Evolutionary conservation across 2,113 vertebrate species (phyloP).

Genomic region (Dolichallabes microphthalmus): DNA sequence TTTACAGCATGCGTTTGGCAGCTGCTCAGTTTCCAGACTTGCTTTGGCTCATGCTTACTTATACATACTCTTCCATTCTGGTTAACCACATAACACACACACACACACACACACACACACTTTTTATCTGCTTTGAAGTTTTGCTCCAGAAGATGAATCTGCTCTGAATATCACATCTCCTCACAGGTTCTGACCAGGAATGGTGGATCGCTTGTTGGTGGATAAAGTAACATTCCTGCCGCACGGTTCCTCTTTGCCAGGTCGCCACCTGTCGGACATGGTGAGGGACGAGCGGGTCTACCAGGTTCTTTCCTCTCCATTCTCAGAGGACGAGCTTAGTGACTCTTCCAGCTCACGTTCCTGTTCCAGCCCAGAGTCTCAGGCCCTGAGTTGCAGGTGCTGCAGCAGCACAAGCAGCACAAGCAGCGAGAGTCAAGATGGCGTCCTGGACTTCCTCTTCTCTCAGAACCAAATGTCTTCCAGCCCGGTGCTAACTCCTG

Average conservation of each 20-base stretch:
- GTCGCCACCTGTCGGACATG: constrained; percentile 75
- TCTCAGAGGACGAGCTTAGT: constrained; percentile 89
- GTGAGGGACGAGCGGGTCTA: constrained; percentile 79
- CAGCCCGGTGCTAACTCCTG: constrained; percentile 63
- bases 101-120: not conserved
- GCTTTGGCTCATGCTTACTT: constrained; percentile 26
- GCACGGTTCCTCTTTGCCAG: constrained; percentile 68
- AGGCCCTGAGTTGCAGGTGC: constrained; percentile 56
- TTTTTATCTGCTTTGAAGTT: not conserved
- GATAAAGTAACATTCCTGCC: constrained; percentile 86
- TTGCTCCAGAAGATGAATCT: not conserved
- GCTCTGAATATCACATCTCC: not conserved
- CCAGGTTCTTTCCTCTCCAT: constrained; percentile 82
- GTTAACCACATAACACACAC: not conserved
- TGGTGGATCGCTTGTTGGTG: constrained; percentile 94
- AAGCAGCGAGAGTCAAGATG: constrained; percentile 83
- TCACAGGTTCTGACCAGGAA: constrained; percentile 72
- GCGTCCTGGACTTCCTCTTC: constrained; percentile 88
- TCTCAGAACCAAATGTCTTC: constrained; percentile 74
- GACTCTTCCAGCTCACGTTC: constrained; percentile 84
- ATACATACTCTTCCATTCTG: constrained; percentile 16
- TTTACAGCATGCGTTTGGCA: constrained; percentile 17
- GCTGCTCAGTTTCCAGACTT: constrained; percentile 29
- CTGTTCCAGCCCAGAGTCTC: constrained; percentile 68
- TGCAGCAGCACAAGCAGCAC: constrained; percentile 67